phyloP scores from a whole-genome alignment of 1,140 invertebrate species.

The Drosophila persimilis region DNA sequence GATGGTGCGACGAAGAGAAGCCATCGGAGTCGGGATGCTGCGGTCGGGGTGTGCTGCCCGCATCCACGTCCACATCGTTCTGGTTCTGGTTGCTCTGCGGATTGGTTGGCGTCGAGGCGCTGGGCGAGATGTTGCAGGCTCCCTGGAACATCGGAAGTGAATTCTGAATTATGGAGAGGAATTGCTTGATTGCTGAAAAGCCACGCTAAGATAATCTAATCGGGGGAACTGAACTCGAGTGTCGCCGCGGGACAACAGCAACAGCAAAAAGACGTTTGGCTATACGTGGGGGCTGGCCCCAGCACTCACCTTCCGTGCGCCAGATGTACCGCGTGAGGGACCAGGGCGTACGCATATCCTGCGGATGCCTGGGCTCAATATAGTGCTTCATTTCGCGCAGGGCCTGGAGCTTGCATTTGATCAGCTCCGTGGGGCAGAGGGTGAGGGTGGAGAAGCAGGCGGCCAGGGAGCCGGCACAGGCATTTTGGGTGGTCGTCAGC shows the following conservation, averaged over 20 bases:
- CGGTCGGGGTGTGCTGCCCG: slow-evolving; percentile 71
- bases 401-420: slow-evolving; percentile 99
- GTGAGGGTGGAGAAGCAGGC: slow-evolving; percentile 98
- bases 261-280: not conserved
- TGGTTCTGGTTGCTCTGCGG: slow-evolving; percentile 80
- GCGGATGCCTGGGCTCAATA: slow-evolving; percentile 83
- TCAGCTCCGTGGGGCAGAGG: slow-evolving; percentile 97
- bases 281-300: too few relatives aligned
- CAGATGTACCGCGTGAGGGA: slow-evolving; percentile 73
- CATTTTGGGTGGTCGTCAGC: slow-evolving; percentile 92
- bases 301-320: slow-evolving; percentile 83
- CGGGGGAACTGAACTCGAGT: slow-evolving; percentile 16
- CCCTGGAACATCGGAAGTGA: slow-evolving; percentile 79
- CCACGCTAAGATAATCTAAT: slow-evolving; percentile 50
- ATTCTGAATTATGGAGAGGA: slow-evolving; percentile 55
- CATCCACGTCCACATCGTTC: slow-evolving; percentile 82
- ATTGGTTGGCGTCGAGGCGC: slow-evolving; percentile 75
- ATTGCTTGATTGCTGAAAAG: slow-evolving; percentile 18
- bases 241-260: slow-evolving; percentile 6
- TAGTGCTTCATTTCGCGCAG: slow-evolving; percentile 90
- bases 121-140: slow-evolving; percentile 79
- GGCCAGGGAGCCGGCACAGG: slow-evolving; percentile 96
- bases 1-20: slow-evolving; percentile 77
- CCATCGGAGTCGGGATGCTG: slow-evolving; percentile 78
- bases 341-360: slow-evolving; percentile 68